Evolutionary conservation across 2,113 vertebrate genomes (phyloP).

Genomic region (Lichenostomus cassidix): DNA sequence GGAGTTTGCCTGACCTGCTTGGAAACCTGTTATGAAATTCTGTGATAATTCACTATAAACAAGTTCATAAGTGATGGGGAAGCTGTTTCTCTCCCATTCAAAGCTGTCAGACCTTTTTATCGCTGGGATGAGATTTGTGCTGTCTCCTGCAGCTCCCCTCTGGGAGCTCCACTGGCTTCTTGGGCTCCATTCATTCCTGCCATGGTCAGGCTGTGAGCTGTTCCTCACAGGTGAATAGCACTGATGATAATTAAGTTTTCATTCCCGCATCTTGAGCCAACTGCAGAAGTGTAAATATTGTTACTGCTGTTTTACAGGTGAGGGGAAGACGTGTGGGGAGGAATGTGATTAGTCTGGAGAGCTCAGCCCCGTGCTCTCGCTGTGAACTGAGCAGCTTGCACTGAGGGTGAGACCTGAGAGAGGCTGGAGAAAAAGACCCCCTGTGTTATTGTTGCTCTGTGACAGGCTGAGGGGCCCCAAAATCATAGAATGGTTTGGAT

Average conservation of each 20-base stretch:
- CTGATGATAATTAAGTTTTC: constrained; percentile 2
- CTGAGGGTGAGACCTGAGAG: neutral
- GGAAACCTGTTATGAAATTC: neutral
- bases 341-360: neutral
- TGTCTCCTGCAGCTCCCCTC: neutral
- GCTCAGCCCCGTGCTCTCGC: fast-evolving
- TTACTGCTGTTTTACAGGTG: constrained; percentile 11
- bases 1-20: neutral
- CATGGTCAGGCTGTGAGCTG: neutral
- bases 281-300: neutral
- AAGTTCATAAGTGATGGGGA: neutral
- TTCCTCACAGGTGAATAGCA: neutral
- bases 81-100: neutral
- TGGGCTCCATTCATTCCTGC: neutral
- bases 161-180: neutral
- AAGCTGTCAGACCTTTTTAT: neutral
- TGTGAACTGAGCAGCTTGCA: neutral
- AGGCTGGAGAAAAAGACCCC: neutral
- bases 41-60: neutral
- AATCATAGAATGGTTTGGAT: neutral
- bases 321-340: neutral
- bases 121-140: neutral
- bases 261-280: neutral
- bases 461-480: neutral
- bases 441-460: neutral